A percentile compares a stretch with the other conserved stretches of the same genome.
Conservation (phyloP, 2,797 vertebrate species). For the Apogon talboti region DNA sequence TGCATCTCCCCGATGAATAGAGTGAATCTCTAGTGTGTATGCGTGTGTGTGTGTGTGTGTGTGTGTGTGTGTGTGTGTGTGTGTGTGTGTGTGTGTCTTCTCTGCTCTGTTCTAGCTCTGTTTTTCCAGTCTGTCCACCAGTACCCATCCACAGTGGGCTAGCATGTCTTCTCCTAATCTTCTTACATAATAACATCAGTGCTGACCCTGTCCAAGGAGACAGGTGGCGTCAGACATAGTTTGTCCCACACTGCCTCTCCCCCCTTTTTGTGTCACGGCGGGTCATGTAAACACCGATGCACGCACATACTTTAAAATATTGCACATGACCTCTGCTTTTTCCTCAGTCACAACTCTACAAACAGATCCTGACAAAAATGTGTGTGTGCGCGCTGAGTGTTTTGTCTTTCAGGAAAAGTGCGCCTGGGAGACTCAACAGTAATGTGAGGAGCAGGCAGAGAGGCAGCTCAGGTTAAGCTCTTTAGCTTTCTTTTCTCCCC, state of each 20-base stretch:
- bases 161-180: conserved; percentile 52
- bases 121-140: background rate
- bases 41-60: too few species aligned
- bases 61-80: too few species aligned
- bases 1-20: too few species aligned
- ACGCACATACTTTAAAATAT: conserved; percentile 14
- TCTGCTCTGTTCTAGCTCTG: too few species aligned
- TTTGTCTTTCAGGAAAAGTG: conserved; percentile 25
- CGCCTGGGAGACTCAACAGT: conserved; percentile 33
- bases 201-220: conserved; percentile 59
- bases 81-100: too few species aligned
- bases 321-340: conserved; percentile 8
- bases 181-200: conserved; percentile 60
- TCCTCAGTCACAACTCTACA: conserved; percentile 27
- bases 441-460: conserved; percentile 40
- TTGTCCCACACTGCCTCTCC: conserved; percentile 4
- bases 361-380: conserved; percentile 12
- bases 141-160: conserved; percentile 22
- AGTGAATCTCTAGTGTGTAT: too few species aligned
- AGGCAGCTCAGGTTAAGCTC: conserved; percentile 57
- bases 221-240: conserved; percentile 39
- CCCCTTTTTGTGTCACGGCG: background rate
- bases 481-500: conserved; percentile 39
- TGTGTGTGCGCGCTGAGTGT: conserved; percentile 8
- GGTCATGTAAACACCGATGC: conserved; percentile 19